These are phyloP conservation scores for Rissa tridactyla DNA, from an alignment of 2,113 vertebrate species.

Conservation along the genomic window DNA sequence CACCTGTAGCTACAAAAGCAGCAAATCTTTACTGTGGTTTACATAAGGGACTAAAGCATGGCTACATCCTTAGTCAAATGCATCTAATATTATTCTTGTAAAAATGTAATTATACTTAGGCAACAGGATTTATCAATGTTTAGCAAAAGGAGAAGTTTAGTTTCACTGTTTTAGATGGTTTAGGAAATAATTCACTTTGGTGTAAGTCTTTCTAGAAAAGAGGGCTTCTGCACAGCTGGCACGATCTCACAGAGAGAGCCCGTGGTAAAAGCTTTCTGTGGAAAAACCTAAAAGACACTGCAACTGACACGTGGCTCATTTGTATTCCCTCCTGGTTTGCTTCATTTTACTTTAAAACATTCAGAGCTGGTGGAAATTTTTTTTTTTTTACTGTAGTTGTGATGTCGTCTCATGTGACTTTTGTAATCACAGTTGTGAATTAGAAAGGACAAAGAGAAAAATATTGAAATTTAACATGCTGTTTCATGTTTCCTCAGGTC, in stretches of 20 bases:
- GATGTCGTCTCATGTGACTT: background rate
- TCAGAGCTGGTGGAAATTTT: background rate
- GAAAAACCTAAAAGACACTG: background rate
- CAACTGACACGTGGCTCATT: background rate
- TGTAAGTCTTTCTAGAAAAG: background rate
- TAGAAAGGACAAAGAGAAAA: background rate
- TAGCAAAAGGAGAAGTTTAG: background rate
- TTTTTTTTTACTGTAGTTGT: background rate
- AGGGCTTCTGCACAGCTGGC: background rate
- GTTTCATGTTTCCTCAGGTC: background rate
- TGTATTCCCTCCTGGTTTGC: background rate
- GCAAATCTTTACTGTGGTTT: background rate
- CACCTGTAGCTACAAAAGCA: background rate
- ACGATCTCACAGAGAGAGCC: background rate
- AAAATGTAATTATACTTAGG: background rate
- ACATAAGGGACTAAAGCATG: background rate
- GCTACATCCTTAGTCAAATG: background rate
- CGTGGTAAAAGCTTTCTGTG: background rate
- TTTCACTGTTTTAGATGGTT: background rate
- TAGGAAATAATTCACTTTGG: background rate
- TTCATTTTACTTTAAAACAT: background rate
- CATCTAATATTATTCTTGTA: background rate
- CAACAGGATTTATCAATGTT: background rate
- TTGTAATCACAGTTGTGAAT: background rate
- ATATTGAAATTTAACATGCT: background rate